A percentile compares a stretch with the other conserved stretches of the same genome.
phyloP scores from a whole-genome alignment of 2,888 invertebrate genomes.

The Scaptomyza caliginosa region DNA sequence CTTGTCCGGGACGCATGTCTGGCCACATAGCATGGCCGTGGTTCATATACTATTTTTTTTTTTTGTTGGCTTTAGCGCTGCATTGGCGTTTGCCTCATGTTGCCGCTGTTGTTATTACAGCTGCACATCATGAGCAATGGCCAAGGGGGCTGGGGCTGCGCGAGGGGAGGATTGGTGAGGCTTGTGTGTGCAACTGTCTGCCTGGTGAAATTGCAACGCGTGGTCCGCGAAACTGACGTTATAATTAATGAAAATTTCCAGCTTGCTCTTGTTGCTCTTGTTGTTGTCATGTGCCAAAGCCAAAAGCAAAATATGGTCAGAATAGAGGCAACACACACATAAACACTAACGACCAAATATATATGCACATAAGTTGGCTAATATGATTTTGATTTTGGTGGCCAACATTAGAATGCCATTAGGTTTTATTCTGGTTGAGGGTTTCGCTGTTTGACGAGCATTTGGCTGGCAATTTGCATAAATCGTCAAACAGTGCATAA shows the following conservation, averaged over 20 bases:
- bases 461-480: constrained; percentile 56
- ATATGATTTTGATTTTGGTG: constrained; percentile 76
- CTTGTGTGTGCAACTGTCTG: constrained; percentile 41
- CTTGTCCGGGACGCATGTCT: constrained; percentile 60
- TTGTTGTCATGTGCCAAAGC: constrained; percentile 52
- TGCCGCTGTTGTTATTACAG: constrained; percentile 72
- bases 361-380: constrained; percentile 37
- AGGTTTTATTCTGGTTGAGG: constrained; percentile 30
- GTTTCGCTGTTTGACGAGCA: constrained; percentile 36
- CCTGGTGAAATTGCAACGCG: constrained; percentile 45
- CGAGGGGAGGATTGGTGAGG: background rate
- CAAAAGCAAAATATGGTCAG: constrained; percentile 51
- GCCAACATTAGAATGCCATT: constrained; percentile 72
- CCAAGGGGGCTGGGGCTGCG: background rate
- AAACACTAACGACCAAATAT: background rate
- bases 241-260: constrained; percentile 77
- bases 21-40: constrained; percentile 36
- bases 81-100: constrained; percentile 31
- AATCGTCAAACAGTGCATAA: constrained; percentile 57
- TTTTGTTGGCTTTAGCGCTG: constrained; percentile 55
- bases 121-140: constrained; percentile 52
- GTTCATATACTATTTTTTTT: background rate
- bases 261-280: constrained; percentile 49
- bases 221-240: constrained; percentile 60
- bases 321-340: constrained; percentile 9